These are phyloP conservation scores for Megalopta genalis DNA, from an alignment of 1,140 invertebrate species.

Conservation along the genomic window DNA sequence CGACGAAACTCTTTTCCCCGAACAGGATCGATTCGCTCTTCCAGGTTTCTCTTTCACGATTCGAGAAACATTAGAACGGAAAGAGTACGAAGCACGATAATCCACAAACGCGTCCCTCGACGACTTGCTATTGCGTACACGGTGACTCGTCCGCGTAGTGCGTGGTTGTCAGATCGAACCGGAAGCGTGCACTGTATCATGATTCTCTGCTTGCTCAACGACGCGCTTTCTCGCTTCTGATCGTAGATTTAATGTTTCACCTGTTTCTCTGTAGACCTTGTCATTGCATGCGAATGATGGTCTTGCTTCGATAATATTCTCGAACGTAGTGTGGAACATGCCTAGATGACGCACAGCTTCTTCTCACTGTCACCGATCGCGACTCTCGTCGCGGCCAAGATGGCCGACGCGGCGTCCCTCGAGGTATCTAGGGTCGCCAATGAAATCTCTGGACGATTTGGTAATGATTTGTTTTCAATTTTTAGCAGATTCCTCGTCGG, in stretches of 20 bases:
- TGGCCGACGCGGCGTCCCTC: background rate
- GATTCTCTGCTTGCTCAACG: slow-evolving; percentile 34
- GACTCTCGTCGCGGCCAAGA: too few species aligned
- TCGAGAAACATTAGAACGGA: background rate
- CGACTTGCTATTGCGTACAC: background rate
- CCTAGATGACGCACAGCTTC: slow-evolving; percentile 42
- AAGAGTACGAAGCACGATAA: background rate
- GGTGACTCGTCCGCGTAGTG: slow-evolving; percentile 9
- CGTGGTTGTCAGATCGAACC: background rate
- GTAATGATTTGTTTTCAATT: too few species aligned
- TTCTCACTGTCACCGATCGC: background rate
- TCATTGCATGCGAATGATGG: slow-evolving; percentile 48
- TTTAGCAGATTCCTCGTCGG: too few species aligned
- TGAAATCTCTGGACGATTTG: too few species aligned
- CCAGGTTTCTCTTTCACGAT: too few species aligned
- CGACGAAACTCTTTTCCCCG: too few species aligned
- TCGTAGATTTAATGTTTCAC: slow-evolving; percentile 46
- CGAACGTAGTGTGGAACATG: slow-evolving; percentile 21
- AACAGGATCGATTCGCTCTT: too few species aligned
- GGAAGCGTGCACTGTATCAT: slow-evolving; percentile 8
- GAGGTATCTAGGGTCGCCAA: background rate
- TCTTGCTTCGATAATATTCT: slow-evolving; percentile 8
- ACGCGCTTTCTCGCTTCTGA: slow-evolving; percentile 46
- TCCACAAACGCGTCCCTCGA: background rate
- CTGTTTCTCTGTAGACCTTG: slow-evolving; percentile 38